Evolutionary conservation across 2,797 vertebrate genomes (phyloP), one percentile per base, ranked within the genome.

Genomic region (Peromyscus aztecus): DNA sequence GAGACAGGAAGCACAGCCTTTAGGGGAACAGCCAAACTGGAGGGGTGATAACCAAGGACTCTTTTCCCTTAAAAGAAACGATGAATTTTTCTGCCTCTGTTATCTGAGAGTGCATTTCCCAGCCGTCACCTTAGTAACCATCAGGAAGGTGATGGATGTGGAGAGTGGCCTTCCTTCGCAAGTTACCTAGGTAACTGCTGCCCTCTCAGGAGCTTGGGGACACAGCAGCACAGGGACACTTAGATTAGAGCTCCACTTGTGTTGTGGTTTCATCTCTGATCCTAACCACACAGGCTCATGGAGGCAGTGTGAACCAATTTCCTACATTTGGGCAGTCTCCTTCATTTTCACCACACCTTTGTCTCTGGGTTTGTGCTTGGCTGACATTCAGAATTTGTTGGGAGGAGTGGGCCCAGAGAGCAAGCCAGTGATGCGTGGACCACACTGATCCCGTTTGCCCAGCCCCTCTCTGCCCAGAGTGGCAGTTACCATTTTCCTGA

Each of bases 391-490:
- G 63, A 27, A 13, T 31, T 65, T 63, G 43, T 1, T 29, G 85
- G 57, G 52, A 49, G 23, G 21, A 46, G 4, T 34, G 23, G 13
- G 43, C 23, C 24, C 1, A 19, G 83, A 67, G 19, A n/a, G 31
- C n/a, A 4, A 57, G 24, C 4, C 8, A 24, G 63, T 8, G 6
- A 7, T 2, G 37, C 10, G 0, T 8, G 29, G n/a, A 21, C 2
- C 0, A 9, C 1, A 0, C 4, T 1, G 2, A 14, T 52, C 3
- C 5, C 1, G 0, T 2, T 31, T 14, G 52, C 2, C n/a, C 0
- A 61, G 6, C 3, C 19, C 1, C 1, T 19, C 16, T 43, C 11
- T 43, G 17, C 71, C 1, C 11, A 0, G 4, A 34, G 29, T 23
- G 21, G n/a, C 87, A 40, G 19, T 34, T 4, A 10, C 17, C 13